Evolutionary conservation across 1,140 invertebrate species (phyloP), one percentile per base, ranked within the genome.

Genomic region (Colletes gigas): DNA sequence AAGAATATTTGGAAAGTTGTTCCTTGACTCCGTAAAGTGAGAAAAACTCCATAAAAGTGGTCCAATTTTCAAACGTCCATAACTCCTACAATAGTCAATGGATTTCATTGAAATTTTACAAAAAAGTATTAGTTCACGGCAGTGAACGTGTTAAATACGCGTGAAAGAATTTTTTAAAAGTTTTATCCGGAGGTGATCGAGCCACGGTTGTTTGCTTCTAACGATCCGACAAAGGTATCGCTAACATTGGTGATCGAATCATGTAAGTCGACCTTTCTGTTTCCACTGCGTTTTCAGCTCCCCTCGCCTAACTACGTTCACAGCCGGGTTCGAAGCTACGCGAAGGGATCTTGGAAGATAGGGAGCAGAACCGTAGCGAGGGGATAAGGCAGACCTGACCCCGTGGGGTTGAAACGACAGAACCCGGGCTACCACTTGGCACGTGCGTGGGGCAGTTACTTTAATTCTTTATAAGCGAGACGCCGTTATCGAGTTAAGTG

Each of bases 381-480:
- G 81, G 63, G 52, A 69, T 69, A 68, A 74, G 72, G 66, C 55
- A 67, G 73, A 78, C 65, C n/a, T 75, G 59, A 60, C 52, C 81
- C 69, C 72, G 30, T 68, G 68, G 65, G 70, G 52, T 73, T 66
- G 70, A 60, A 73, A 78, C 73, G 60, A 60, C 15, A 66, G 66
- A 69, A 17, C 30, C 50, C 79, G 69, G n/a, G 74, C 71, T 54
- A 47, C 75, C 82, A 78, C 70, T 85, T 77, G 83, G 66, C 72
- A 78, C 83, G 72, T 80, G 75, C 72, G 72, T 75, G 63, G 57
- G 74, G 62, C 82, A 85, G 84, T 85, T 73, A 85, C 76, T 81
- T 88, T 88, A 88, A 89, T 87, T 82, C 83, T 88, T 88, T 87
- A 89, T 84, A 87, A 88, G 79, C 76, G 65, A 84, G 78, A 83